A percentile compares a stretch with the other conserved stretches of the same genome.
phyloP scores from a whole-genome alignment of 2,888 invertebrate genomes.

The Tuberolachnus salignus region DNA sequence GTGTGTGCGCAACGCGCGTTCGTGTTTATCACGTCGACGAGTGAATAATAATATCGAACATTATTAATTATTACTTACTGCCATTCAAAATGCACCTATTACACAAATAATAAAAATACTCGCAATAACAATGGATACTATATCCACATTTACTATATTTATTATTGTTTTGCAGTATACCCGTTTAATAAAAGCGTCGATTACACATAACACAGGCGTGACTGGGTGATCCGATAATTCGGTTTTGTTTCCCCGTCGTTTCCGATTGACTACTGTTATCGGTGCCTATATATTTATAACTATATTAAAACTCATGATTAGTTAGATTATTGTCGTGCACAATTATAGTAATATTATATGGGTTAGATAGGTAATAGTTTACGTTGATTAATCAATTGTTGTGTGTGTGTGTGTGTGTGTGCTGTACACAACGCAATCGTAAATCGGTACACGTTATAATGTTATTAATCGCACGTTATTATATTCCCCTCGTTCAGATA shows the following conservation, averaged over 20 bases:
- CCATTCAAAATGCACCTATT: neutral
- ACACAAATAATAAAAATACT: too few relatives aligned
- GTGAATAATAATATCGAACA: neutral
- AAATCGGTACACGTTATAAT: neutral
- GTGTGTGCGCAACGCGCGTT: too few relatives aligned
- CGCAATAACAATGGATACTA: too few relatives aligned
- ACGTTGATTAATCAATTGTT: slow-evolving; percentile 11
- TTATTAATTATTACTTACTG: slow-evolving; percentile 6
- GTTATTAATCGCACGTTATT: neutral
- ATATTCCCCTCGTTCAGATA: slow-evolving; percentile 63
- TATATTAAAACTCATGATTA: slow-evolving; percentile 44
- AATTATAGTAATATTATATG: neutral
- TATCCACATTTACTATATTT: too few relatives aligned
- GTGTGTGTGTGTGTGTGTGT: neutral
- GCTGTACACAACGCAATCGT: neutral
- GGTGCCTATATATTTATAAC: too few relatives aligned
- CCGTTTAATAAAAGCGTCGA: too few relatives aligned
- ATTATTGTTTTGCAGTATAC: too few relatives aligned
- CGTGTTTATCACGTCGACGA: too few relatives aligned
- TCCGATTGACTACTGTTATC: slow-evolving; percentile 17
- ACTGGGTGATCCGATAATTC: slow-evolving; percentile 2
- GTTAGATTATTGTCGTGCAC: neutral
- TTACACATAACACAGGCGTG: neutral
- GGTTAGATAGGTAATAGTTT: slow-evolving; percentile 13
- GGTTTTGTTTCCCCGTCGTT: slow-evolving; percentile 25